Evolutionary conservation across 1,140 invertebrate species (phyloP), one percentile per base, ranked within the genome.

Genomic region (Aphaenogaster ashmeadi): DNA sequence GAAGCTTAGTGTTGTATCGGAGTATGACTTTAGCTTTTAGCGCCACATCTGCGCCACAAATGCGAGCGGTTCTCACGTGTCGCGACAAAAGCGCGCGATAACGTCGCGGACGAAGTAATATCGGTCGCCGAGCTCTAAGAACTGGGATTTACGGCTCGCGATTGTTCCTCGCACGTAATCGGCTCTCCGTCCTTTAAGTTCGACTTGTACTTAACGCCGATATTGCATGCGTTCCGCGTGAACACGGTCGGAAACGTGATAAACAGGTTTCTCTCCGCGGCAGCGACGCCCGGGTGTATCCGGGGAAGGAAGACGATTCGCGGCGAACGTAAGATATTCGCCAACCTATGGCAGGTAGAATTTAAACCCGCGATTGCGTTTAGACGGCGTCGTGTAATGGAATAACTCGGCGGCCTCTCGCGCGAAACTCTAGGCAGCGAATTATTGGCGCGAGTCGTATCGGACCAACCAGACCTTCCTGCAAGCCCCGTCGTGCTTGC

Each of bases 231-330:
- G 3, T 56, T 69, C 41, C 71, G 44, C 44, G 47, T 21, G 36
- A 8, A 38, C 11, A n/a, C 36, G 50, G 15, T 56, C 38, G 27
- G 47, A 84, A 84, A 74, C 66, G 67, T 47, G 86, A 87, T 75
- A 85, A 87, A 87, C 71, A 75, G 80, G 66, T 87, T 87, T 87
- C 36, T 75, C 44, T 15, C n/a, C 62, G 27, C 11, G 15, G 47
- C 44, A 77, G 47, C 44, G 13, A 27, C 27, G 56, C 21, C 50
- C 6, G 21, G 21, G 64, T 64, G 36, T 81, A 67, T 67, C 77
- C 44, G 21, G 36, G 44, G 33, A 50, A 58, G 21, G 62, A 71
- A 66, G 62, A 81, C 38, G 41, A 69, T 67, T 66, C 36, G 83
- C 6, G 41, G 27, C 33, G 64, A 66, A 56, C 38, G 27, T 77